Evolutionary conservation across 2,888 invertebrate genomes (phyloP).

Genomic region (Hirtodrosophila duncani): DNA sequence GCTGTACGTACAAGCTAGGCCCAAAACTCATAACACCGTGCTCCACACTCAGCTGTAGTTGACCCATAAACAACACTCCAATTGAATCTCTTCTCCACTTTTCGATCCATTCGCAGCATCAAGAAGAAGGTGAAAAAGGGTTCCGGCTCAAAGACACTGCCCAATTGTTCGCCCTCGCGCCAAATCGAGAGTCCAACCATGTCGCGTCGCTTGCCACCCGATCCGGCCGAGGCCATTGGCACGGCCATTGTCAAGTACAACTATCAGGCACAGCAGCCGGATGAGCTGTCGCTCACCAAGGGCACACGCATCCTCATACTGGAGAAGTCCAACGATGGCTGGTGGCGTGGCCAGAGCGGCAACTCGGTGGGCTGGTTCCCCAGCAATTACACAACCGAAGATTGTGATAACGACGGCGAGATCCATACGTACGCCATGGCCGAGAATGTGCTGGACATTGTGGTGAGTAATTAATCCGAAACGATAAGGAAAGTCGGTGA

Average conservation of each 20-base stretch:
- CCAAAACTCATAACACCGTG: no score
- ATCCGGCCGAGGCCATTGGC: slow-evolving; percentile 91
- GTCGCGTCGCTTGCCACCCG: slow-evolving; percentile 85
- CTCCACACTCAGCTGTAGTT: no score
- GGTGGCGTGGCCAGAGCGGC: slow-evolving; percentile 96
- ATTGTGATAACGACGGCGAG: slow-evolving; percentile 90
- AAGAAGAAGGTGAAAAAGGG: slow-evolving; percentile 92
- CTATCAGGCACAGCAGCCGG: slow-evolving; percentile 96
- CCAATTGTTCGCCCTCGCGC: slow-evolving; percentile 90
- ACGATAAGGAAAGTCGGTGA: no score
- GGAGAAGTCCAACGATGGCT: slow-evolving; percentile 99
- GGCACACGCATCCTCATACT: slow-evolving; percentile 96
- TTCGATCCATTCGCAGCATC: no score
- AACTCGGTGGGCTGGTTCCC: slow-evolving; percentile 91
- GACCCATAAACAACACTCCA: no score
- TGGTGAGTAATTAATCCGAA: slow-evolving; percentile 79
- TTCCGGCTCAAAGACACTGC: slow-evolving; percentile 91
- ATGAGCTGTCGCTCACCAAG: slow-evolving; percentile 96
- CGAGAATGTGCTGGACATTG: slow-evolving; percentile 96
- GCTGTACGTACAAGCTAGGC: no score
- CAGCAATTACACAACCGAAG: slow-evolving; percentile 97
- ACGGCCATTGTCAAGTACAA: slow-evolving; percentile 97
- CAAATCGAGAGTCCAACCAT: slow-evolving; percentile 88
- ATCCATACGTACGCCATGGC: slow-evolving; percentile 96
- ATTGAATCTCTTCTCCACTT: no score